Evolutionary conservation across 2,888 invertebrate species (phyloP), one percentile per base, ranked within the genome.

Genomic region (Melanotus villosus): DNA sequence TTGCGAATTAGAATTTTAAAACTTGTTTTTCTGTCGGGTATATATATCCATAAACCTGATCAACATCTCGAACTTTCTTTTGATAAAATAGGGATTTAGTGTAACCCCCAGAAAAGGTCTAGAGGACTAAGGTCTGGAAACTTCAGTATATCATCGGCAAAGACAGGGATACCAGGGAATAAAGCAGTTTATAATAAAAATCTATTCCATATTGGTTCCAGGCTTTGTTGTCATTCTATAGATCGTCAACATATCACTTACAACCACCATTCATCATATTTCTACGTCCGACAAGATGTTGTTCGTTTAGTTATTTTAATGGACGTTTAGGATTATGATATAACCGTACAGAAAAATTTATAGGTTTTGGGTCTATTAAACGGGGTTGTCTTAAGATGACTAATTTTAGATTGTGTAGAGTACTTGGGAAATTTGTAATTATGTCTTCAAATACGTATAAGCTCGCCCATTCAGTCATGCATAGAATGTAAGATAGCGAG

Each of bases 171-270:
- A 50, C 12, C 12, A 34, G 32, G 32, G 32, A 43, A 60, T 47
- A 34, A 60, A 60, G 60, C 47, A 45, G 60, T 60, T 60, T 60
- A 47, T 47, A 32, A 60, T 60, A 60, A 60, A 60, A 60, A 60
- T 60, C 34, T 60, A 60, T 60, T 60, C 32, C 45, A 21, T 60
- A 47, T 60, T 32, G 60, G 60, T 60, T 34, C 16, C 60, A 47
- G 34, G 10, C 21, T 12, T 36, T 36, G 34, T 56, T 23, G 52
- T 52, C 43, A 43, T 59, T 59, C 23, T 30, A 30, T 23, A 26
- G 23, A 59, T 59, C 43, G 58, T 59, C 41, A 59, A 59, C 58
- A 59, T 59, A 59, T 59, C 58, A 59, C 58, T 56, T 56, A 56
- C 36, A 56, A 16, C 4, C 56, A 56, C 34, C 56, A 19, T 56